Evolutionary conservation across 2,888 invertebrate species (phyloP), one percentile per base, ranked within the genome.

Genomic region (Monochamus alternatus): DNA sequence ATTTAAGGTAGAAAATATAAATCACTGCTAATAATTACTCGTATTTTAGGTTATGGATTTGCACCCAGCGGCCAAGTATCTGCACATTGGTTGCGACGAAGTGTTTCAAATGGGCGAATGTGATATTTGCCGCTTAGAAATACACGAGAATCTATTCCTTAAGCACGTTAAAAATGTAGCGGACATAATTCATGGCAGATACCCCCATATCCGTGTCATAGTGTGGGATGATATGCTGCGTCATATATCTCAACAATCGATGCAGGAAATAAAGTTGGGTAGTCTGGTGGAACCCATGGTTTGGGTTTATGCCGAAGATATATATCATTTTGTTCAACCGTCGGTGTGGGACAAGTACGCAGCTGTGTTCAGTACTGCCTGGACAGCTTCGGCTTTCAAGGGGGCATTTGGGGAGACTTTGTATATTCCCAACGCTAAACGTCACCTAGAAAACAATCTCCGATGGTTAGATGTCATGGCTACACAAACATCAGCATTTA

Each of bases 211-310:
- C 30, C 91, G 90, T 14, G 90, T 93, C 0, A 92, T 95, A 74
- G 93, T 95, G 83, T 95, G 95, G 95, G 95, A 95, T 84, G 95
- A 95, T 86, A 95, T 95, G 94, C 87, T 95, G 73, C 88, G 95
- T 0, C 92, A 93, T 81, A 90, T 94, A 80, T 90, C 92, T 2
- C 87, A 91, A 63, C 91, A 91, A 77, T 90, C 91, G 76, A 89
- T 94, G 88, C 89, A 92, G 73, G 91, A 92, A 77, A 91, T 91
- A 43, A 91, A 92, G 59, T 89, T 95, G 14, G 93, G 93, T 0
- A 89, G 90, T 47, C 89, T 94, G 55, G 94, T 95, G 0, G 94
- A 95, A 84, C 94, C 94, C 0, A 95, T 95, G 94, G 92, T 95
- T 30, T 95, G 95, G 95, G 94, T 94, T 3, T 95, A 95, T 85